Conservation (phyloP, 2,888 invertebrate genomes). For the Agonopterix arenella region DNA sequence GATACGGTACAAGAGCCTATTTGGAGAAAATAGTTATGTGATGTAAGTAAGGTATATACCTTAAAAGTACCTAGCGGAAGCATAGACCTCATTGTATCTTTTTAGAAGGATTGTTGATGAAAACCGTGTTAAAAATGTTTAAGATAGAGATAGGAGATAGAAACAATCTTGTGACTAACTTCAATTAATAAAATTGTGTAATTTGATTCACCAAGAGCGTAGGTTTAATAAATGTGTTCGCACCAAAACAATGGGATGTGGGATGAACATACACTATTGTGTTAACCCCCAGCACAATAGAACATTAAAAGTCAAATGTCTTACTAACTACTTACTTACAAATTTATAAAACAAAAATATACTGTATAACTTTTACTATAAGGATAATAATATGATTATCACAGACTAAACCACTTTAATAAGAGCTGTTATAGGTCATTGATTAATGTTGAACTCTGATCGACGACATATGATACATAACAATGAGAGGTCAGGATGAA, state of each 20-base stretch:
- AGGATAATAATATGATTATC: constrained; percentile 16
- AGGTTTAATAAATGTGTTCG: constrained; percentile 30
- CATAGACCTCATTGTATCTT: no score
- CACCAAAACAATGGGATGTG: constrained; percentile 51
- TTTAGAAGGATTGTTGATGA: no score
- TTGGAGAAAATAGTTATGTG: no score
- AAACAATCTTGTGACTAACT: constrained; percentile 14
- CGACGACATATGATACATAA: constrained; percentile 21
- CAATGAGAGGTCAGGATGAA: constrained; percentile 24
- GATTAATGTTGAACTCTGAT: constrained; percentile 20
- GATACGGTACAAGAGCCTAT: no score
- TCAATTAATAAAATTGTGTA: constrained; percentile 22
- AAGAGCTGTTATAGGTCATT: constrained; percentile 22
- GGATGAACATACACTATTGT: constrained; percentile 31
- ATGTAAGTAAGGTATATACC: no score
- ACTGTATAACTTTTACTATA: constrained; percentile 20
- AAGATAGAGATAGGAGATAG: constrained; percentile 14
- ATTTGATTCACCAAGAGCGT: constrained; percentile 27
- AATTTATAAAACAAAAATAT: constrained; percentile 18
- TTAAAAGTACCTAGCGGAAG: no score
- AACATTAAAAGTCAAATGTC: constrained; percentile 23
- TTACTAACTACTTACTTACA: constrained; percentile 11
- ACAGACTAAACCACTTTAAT: constrained; percentile 16
- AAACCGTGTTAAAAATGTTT: no score
- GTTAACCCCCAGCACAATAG: constrained; percentile 35